Evolutionary conservation across 1,140 invertebrate species (phyloP).

Genomic region (Megathymus violae): DNA sequence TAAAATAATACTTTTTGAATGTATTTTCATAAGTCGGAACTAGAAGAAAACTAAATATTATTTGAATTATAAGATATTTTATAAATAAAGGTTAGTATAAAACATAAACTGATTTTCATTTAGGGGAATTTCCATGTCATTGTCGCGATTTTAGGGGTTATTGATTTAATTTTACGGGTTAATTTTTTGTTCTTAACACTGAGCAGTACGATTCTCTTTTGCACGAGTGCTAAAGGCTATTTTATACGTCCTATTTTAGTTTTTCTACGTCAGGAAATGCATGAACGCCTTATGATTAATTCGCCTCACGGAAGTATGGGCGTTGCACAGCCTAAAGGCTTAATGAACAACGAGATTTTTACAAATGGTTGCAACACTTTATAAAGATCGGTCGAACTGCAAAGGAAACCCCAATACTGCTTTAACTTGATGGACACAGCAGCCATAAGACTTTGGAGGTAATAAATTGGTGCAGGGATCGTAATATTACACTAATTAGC

Average conservation of each 20-base stretch:
- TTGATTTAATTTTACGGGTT: too few relatives aligned
- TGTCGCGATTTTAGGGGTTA: too few relatives aligned
- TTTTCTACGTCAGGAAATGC: constrained; percentile 52
- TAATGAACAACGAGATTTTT: constrained; percentile 37
- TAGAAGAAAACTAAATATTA: too few relatives aligned
- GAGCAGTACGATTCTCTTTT: constrained; percentile 62
- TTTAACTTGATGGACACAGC: constrained; percentile 40
- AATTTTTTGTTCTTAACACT: too few relatives aligned
- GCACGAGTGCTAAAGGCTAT: constrained; percentile 29
- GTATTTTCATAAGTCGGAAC: too few relatives aligned
- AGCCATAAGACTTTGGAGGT: constrained; percentile 59
- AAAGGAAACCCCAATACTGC: constrained; percentile 11
- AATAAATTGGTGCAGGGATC: constrained; percentile 57
- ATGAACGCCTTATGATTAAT: constrained; percentile 59
- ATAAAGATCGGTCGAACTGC: neutral
- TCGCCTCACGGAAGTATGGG: constrained; percentile 59
- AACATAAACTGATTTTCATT: too few relatives aligned
- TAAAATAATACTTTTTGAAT: too few relatives aligned
- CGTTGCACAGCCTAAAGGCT: constrained; percentile 54
- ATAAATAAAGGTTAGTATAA: too few relatives aligned
- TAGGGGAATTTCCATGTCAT: too few relatives aligned
- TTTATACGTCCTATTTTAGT: constrained; percentile 69
- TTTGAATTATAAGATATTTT: too few relatives aligned
- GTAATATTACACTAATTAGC: constrained; percentile 61
- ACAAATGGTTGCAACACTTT: constrained; percentile 15